Evolutionary conservation across 2,888 invertebrate genomes (phyloP), one percentile per base, ranked within the genome.

Genomic region (Chelonus formosanus): DNA sequence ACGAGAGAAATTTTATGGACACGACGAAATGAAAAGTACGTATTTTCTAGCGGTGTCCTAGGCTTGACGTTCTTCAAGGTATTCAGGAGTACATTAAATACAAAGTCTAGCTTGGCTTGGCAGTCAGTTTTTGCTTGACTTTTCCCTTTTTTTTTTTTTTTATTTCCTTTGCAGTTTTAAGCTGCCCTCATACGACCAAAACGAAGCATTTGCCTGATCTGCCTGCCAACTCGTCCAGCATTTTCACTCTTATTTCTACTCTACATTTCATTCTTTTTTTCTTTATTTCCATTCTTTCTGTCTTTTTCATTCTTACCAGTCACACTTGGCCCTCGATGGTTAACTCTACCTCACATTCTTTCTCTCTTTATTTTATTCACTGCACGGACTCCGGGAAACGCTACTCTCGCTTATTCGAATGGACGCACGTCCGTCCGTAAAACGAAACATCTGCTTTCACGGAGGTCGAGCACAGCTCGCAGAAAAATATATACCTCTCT

Each of bases 61-160:
- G 58, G 50, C 40, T 63, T 54, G 10, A 84, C 84, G 77, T 86
- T 75, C 86, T 75, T 72, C 69, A 71, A 71, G 71, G 70, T 70
- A 72, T 75, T 75, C 67, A 65, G 48, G 32, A 68, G 67, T 71
- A 68, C 72, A 72, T 74, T 74, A 73, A 70, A 71, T 72, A 73
- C 70, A 72, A 67, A 60, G 66, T 61, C 54, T 70, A 76, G 74
- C 73, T 76, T 70, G 75, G 74, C 73, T 76, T 76, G 76, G 74
- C 76, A 75, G 76, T 73, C 76, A 72, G 7, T 45, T 68, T 31
- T 36, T 50, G 10, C 35, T 36, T n/a, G 34, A 8, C n/a, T 50
- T 8, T 40, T 31, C 40, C 5, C 31, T 10, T 48, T 48, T 3
- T 47, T 32, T 36, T 20, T 58, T 50, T 4, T 59, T 50, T 31